Conservation (phyloP, 2,113 vertebrate genomes). For the Crotalus helleri region DNA sequence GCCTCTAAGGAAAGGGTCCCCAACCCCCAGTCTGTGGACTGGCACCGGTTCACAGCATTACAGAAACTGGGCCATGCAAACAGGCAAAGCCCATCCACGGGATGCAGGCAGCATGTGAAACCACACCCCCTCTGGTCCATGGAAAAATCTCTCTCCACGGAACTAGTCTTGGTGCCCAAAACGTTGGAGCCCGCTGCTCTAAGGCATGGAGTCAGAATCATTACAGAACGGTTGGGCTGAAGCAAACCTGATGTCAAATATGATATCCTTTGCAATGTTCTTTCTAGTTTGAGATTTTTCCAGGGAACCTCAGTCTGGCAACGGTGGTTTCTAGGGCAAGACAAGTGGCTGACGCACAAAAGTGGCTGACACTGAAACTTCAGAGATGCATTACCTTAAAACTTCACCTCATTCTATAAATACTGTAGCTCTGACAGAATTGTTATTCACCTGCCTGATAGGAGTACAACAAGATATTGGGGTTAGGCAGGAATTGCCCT, state of each 20-base stretch:
- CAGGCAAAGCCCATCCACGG: no score
- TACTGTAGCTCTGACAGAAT: not conserved
- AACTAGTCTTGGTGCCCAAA: no score
- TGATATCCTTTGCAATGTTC: not conserved
- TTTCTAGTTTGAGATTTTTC: not conserved
- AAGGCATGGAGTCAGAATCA: not conserved
- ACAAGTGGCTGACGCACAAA: not conserved
- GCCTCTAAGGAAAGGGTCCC: not conserved
- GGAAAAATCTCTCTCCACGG: no score
- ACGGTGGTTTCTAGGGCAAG: not conserved
- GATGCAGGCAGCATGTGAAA: no score
- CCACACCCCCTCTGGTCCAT: no score
- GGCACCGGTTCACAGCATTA: no score
- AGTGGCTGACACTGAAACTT: not conserved
- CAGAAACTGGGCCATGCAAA: no score
- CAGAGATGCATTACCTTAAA: not conserved
- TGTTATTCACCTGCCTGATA: not conserved
- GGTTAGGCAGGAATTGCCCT: not conserved
- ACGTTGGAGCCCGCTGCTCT: no score
- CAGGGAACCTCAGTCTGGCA: not conserved
- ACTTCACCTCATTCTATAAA: not conserved
- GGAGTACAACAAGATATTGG: not conserved
- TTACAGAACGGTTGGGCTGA: not conserved
- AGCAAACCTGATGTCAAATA: not conserved
- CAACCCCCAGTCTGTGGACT: no score